Evolutionary conservation across 1,140 invertebrate genomes (phyloP).

Genomic region (Drosophila miranda): DNA sequence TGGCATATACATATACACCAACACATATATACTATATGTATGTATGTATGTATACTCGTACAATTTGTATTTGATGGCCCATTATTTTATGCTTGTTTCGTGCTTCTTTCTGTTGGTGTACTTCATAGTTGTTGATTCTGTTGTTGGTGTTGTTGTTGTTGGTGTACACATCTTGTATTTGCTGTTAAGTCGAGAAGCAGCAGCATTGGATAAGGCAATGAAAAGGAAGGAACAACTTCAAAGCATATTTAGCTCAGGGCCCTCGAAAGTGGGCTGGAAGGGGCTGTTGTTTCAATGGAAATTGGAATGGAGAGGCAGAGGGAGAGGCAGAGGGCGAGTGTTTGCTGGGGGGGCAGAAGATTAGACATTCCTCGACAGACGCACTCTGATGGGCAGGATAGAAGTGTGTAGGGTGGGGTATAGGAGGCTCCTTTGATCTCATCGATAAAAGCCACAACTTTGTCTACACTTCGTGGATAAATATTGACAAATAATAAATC

Average conservation of each 20-base stretch:
- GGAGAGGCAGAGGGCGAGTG: neutral
- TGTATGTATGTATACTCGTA: neutral
- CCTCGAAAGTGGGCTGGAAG: neutral
- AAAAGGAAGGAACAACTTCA: conserved; percentile 24
- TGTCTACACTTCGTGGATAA: too few species aligned
- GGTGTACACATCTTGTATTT: conserved; percentile 11
- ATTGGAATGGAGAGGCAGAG: too few species aligned
- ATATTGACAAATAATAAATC: too few species aligned
- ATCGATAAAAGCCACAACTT: too few species aligned
- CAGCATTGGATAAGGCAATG: conserved; percentile 14
- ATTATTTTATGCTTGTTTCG: conserved; percentile 8
- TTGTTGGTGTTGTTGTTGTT: neutral
- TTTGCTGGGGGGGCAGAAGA: too few species aligned
- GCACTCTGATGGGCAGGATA: too few species aligned
- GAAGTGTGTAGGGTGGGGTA: too few species aligned
- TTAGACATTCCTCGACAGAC: too few species aligned
- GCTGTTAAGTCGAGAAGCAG: conserved; percentile 18
- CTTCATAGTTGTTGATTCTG: too few species aligned
- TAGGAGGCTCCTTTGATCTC: too few species aligned
- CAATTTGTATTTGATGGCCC: conserved; percentile 12
- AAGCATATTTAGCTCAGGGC: conserved; percentile 3
- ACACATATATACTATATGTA: too few species aligned
- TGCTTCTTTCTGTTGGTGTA: too few species aligned
- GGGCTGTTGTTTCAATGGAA: neutral
- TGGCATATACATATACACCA: neutral